Conservation (phyloP, 1,140 invertebrate species). For the Dinoponera quadriceps region DNA sequence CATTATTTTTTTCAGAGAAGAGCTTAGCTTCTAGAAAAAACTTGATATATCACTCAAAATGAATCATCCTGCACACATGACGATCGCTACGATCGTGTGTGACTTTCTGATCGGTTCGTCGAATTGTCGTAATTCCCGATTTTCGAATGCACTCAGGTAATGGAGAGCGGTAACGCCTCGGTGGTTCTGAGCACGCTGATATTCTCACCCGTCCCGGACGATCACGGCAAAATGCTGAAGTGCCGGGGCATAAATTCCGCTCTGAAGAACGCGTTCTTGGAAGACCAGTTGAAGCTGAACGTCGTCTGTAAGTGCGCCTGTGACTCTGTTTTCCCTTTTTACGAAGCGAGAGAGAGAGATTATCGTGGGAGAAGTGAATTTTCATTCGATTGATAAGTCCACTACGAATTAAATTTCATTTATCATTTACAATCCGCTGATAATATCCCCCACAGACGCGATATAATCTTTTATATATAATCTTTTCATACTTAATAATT, state of each 20-base stretch:
- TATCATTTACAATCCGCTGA: too few species aligned
- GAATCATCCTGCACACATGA: too few species aligned
- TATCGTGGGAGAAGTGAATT: too few species aligned
- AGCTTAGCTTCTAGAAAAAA: too few species aligned
- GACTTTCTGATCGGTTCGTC: not conserved
- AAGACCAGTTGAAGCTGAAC: constrained; percentile 93
- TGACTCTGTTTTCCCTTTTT: not conserved
- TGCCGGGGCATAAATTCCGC: constrained; percentile 94
- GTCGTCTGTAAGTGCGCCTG: constrained; percentile 92
- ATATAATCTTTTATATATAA: too few species aligned
- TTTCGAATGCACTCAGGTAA: constrained; percentile 84
- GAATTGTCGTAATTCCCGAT: constrained; percentile 8
- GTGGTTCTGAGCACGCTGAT: constrained; percentile 91
- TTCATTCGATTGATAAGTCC: too few species aligned
- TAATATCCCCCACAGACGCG: too few species aligned
- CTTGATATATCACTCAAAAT: too few species aligned
- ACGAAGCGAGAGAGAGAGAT: too few species aligned
- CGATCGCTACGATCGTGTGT: not conserved
- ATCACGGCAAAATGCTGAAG: constrained; percentile 92
- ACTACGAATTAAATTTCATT: too few species aligned
- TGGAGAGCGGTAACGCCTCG: constrained; percentile 88
- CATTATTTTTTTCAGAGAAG: too few species aligned
- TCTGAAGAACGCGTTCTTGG: constrained; percentile 89
- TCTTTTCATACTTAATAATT: too few species aligned
- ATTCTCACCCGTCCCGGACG: constrained; percentile 93